phyloP scores from a whole-genome alignment of 1,140 invertebrate species.

The Drosophila rhopaloa region DNA sequence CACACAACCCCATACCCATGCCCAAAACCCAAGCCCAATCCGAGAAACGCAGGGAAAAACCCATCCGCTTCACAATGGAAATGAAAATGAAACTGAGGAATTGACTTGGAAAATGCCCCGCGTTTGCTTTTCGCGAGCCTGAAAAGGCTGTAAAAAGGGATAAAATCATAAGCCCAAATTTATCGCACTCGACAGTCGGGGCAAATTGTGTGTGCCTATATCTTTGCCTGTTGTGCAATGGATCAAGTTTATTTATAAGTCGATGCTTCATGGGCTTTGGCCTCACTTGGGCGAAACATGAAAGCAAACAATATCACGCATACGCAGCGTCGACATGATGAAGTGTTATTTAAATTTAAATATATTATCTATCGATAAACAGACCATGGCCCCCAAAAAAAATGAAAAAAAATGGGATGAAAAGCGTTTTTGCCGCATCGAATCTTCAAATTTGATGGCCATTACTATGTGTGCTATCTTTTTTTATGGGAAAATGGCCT shows the following conservation, averaged over 20 bases:
- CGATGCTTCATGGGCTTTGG: constrained; percentile 23
- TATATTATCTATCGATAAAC: constrained; percentile 81
- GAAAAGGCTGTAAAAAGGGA: constrained; percentile 65
- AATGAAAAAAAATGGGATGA: constrained; percentile 35
- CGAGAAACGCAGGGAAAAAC: background rate
- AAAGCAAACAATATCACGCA: constrained; percentile 80
- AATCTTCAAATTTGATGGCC: constrained; percentile 77
- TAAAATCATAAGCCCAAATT: constrained; percentile 81
- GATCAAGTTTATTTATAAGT: constrained; percentile 81
- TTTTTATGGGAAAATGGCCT: constrained; percentile 45
- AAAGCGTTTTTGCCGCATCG: constrained; percentile 69
- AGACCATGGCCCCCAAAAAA: constrained; percentile 33
- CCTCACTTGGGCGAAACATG: constrained; percentile 42
- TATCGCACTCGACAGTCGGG: constrained; percentile 68
- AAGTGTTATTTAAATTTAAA: constrained; percentile 83
- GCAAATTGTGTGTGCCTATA: constrained; percentile 61
- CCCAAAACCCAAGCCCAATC: background rate
- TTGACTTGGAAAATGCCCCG: constrained; percentile 54
- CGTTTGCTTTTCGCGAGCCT: constrained; percentile 10
- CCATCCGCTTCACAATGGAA: constrained; percentile 37
- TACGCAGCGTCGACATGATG: constrained; percentile 73
- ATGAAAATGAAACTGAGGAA: constrained; percentile 61
- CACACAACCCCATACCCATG: background rate
- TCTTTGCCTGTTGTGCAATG: constrained; percentile 56
- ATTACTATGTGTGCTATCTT: constrained; percentile 58